A percentile compares a stretch with the other conserved stretches of the same genome.
Conservation (phyloP, 2,888 invertebrate species). For the Oeneis ivallda region DNA sequence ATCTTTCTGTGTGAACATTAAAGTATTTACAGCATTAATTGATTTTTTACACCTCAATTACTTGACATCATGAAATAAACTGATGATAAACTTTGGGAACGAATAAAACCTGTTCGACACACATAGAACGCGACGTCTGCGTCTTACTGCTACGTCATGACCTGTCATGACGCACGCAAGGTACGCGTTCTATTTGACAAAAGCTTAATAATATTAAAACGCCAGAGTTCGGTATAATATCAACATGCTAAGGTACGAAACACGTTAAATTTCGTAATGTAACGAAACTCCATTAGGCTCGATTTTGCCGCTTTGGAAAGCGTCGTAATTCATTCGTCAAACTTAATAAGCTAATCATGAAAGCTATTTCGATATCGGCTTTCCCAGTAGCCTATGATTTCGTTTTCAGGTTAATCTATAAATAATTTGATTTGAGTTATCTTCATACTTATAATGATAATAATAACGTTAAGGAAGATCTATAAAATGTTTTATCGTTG, state of each 20-base stretch:
- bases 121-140: too few species aligned
- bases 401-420: conserved; percentile 20
- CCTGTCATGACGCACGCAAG: too few species aligned
- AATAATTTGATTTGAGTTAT: conserved; percentile 19
- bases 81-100: too few species aligned
- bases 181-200: too few species aligned
- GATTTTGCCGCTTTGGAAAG: conserved; percentile 14
- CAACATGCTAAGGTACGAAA: neutral
- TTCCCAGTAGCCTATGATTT: conserved; percentile 16
- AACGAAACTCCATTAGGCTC: conserved; percentile 11
- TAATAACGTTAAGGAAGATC: conserved; percentile 11
- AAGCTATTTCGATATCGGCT: conserved; percentile 26
- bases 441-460: conserved; percentile 8
- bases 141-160: too few species aligned
- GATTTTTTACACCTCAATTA: too few species aligned
- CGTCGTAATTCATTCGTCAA: conserved; percentile 16
- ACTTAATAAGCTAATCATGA: conserved; percentile 34
- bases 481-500: conserved; percentile 21
- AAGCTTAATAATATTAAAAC: neutral
- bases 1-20: too few species aligned
- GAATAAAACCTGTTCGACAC: too few species aligned
- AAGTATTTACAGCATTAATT: too few species aligned
- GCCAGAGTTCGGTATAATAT: neutral
- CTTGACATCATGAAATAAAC: too few species aligned
- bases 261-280: conserved; percentile 3